Conservation (phyloP, 2,888 invertebrate species). For the Nomada ferruginata region DNA sequence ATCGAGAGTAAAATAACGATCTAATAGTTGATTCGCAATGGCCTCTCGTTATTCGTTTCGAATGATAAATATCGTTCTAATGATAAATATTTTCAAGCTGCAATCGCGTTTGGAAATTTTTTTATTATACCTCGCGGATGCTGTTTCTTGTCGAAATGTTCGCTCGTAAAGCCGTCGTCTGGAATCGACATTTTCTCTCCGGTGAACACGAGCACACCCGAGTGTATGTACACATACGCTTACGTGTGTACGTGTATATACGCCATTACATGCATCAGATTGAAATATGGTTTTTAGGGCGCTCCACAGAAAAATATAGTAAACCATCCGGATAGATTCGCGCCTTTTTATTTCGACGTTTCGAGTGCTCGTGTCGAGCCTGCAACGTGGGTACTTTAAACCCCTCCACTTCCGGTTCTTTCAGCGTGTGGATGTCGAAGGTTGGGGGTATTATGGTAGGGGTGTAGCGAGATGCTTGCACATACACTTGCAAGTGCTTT, state of each 20-base stretch:
- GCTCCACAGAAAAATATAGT: slow-evolving; percentile 40
- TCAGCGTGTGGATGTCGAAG: background rate
- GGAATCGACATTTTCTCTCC: slow-evolving; percentile 10
- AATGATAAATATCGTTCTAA: slow-evolving; percentile 16
- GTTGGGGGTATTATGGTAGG: background rate
- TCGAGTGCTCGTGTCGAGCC: slow-evolving; percentile 33
- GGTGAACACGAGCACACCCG: background rate
- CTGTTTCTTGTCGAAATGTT: slow-evolving; percentile 27
- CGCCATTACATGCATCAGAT: slow-evolving; percentile 46
- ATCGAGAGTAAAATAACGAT: slow-evolving; percentile 7
- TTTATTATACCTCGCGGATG: slow-evolving; percentile 10
- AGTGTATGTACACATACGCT: background rate
- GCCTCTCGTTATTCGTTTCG: background rate
- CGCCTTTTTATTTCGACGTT: slow-evolving; percentile 48
- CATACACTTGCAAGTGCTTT: too few relatives aligned
- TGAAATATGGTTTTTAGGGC: slow-evolving; percentile 56
- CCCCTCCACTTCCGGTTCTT: slow-evolving; percentile 14
- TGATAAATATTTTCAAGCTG: background rate
- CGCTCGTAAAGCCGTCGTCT: slow-evolving; percentile 10
- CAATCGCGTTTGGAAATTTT: slow-evolving; percentile 12
- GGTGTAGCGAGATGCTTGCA: too few relatives aligned
- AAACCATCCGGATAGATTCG: slow-evolving; percentile 48
- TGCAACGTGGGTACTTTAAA: slow-evolving; percentile 31
- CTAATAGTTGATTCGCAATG: background rate
- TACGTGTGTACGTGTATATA: background rate